phyloP scores from a whole-genome alignment of 2,113 vertebrate genomes.

The Pelusios castaneus region DNA sequence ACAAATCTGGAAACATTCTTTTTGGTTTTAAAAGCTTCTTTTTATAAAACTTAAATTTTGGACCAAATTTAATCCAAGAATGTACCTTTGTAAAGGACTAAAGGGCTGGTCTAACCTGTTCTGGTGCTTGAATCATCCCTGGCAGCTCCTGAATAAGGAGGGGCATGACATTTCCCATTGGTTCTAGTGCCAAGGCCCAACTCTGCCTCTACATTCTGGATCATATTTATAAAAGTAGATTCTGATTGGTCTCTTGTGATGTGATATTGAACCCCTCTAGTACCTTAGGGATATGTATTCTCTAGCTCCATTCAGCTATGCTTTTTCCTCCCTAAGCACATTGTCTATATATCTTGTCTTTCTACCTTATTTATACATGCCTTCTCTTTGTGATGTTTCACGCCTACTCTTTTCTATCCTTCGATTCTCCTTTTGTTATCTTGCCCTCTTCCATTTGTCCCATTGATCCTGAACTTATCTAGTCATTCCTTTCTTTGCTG shows the following conservation, averaged over 20 bases:
- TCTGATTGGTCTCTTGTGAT: neutral
- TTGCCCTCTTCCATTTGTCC: neutral
- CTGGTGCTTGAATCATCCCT: neutral
- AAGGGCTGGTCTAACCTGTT: neutral
- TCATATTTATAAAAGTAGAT: neutral
- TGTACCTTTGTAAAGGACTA: neutral
- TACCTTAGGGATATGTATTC: neutral
- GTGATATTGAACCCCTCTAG: neutral
- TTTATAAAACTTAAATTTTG: neutral
- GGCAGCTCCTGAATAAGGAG: neutral
- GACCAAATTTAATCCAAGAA: neutral
- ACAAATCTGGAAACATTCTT: constrained; percentile 6
- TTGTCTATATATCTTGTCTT: neutral
- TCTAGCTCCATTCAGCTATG: neutral
- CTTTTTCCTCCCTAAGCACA: neutral
- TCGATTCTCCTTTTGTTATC: neutral
- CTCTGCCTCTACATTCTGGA: neutral
- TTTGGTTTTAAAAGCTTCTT: neutral
- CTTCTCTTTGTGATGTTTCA: constrained; percentile 13
- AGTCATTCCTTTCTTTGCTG: neutral
- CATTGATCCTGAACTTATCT: neutral
- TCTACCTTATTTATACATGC: neutral
- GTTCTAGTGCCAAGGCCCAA: neutral
- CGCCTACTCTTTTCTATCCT: neutral
- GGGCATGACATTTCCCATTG: neutral